Percentiles rank a stretch among this genome's conserved stretches.
Evolutionary conservation across 2,888 invertebrate species (phyloP).

Genomic region (Hirtodrosophila histrioides): DNA sequence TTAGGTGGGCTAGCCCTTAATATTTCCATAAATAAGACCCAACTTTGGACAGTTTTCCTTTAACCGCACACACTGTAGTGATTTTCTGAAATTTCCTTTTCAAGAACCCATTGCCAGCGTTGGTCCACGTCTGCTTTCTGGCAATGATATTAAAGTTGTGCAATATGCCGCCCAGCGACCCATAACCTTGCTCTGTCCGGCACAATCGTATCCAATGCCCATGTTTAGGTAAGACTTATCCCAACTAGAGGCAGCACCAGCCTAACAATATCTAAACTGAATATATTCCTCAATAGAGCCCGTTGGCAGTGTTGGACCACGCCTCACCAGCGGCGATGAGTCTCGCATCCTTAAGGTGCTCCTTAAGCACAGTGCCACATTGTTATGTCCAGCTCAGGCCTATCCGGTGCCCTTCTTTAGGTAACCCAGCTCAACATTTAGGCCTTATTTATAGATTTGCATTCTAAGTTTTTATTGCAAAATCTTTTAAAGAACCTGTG

Average conservation of each 20-base stretch:
- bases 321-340: slow-evolving; percentile 89
- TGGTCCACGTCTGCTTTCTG: slow-evolving; percentile 86
- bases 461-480: not conserved
- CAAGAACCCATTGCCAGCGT: slow-evolving; percentile 88
- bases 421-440: slow-evolving; percentile 85
- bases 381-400: slow-evolving; percentile 88
- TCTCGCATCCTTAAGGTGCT: slow-evolving; percentile 85
- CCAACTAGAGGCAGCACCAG: slow-evolving; percentile 35
- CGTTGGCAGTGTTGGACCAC: slow-evolving; percentile 86
- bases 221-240: slow-evolving; percentile 89
- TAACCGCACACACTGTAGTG: not conserved
- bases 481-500: slow-evolving; percentile 84
- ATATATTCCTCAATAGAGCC: slow-evolving; percentile 82
- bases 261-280: not conserved
- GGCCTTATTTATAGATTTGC: not conserved
- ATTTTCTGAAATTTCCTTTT: slow-evolving; percentile 6
- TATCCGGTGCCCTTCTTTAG: slow-evolving; percentile 89
- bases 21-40: slow-evolving; percentile 19
- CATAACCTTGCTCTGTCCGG: slow-evolving; percentile 88
- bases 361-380: slow-evolving; percentile 85
- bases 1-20: slow-evolving; percentile 84
- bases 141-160: slow-evolving; percentile 83
- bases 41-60: slow-evolving; percentile 59
- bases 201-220: slow-evolving; percentile 90
- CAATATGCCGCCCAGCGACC: slow-evolving; percentile 76